Evolutionary conservation across 2,113 vertebrate genomes (phyloP), one percentile per base, ranked within the genome.

Genomic region (Ursus arctos): DNA sequence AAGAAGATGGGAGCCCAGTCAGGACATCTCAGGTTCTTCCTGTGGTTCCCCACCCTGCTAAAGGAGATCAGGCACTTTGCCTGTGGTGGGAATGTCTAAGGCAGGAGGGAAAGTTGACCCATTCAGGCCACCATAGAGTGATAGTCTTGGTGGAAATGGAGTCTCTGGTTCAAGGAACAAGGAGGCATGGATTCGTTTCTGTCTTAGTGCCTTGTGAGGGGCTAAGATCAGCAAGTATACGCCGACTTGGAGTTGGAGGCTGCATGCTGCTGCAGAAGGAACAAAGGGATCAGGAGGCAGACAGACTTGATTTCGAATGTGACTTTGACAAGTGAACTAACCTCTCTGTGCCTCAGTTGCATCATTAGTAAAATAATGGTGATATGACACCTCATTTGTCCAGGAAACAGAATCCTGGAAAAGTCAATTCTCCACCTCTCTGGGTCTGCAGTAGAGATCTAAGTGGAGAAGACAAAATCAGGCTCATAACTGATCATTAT

Each of bases 241-340:
- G 1, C 24, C 33, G 51, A 10, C 28, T n/a, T 87, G 49, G 3
- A n/a, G 5, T 4, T 9, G 19, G 22, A 92, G 51, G 4, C 4
- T 1, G 3, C 2, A 4, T 14, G 1, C 2, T 36, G 13, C n/a
- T 28, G 11, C 16, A 26, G 28, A 51, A 53, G 7, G 28, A 71
- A 22, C 11, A 31, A 18, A 33, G 7, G 13, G 8, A 5, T 53
- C 0, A 0, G 47, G 26, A 87, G 69, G 26, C 33, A 47, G 12
- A 53, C 22, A 36, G 40, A 49, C 2, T 28, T 49, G 16, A 55
- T 12, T 55, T 40, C n/a, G 61, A 24, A 9, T 28, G 71, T 71
- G 55, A 59, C 49, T 33, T 63, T 72, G 47, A 36, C 51, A 71
- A 69, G 2, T 89, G 33, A 77, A 53, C 49, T 53, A n/a, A 31